Conservation (phyloP, 2,888 invertebrate species). For the Elgonia sp. region DNA sequence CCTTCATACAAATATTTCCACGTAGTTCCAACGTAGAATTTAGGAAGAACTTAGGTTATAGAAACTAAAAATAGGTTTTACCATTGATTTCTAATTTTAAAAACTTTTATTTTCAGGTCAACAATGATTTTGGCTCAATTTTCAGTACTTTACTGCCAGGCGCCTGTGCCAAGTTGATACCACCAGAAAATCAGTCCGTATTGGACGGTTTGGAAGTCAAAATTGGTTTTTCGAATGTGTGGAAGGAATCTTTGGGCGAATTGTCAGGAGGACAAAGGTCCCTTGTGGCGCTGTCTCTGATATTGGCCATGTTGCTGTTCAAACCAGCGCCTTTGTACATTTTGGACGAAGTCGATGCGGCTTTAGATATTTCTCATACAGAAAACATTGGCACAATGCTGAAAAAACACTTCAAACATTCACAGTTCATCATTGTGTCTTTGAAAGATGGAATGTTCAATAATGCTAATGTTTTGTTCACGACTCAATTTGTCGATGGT, state of each 20-base stretch:
- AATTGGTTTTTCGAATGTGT: constrained; percentile 96
- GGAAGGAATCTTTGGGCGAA: constrained; percentile 98
- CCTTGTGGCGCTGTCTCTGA: constrained; percentile 97
- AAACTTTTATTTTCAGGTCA: constrained; percentile 88
- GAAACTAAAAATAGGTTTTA: too few species aligned
- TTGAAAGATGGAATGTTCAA: constrained; percentile 99
- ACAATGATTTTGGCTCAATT: constrained; percentile 97
- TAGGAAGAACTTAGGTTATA: too few species aligned
- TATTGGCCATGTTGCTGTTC: constrained; percentile 98
- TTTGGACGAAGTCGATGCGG: constrained; percentile 99
- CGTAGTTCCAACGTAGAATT: too few species aligned
- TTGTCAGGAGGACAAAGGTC: constrained; percentile 98
- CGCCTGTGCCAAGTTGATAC: constrained; percentile 94
- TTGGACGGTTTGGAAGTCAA: constrained; percentile 96
- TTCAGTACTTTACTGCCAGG: constrained; percentile 97
- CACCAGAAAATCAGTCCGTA: constrained; percentile 91
- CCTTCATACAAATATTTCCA: too few species aligned
- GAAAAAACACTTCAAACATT: constrained; percentile 95
- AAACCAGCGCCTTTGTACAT: constrained; percentile 99
- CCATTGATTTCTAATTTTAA: too few species aligned
- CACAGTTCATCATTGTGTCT: constrained; percentile 99
- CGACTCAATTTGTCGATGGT: constrained; percentile 97
- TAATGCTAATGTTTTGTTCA: constrained; percentile 98
- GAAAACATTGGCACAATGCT: constrained; percentile 99
- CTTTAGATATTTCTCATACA: constrained; percentile 98